Evolutionary conservation across 2,113 vertebrate species (phyloP).

Genomic region (Sinocyclocheilus grahami): DNA sequence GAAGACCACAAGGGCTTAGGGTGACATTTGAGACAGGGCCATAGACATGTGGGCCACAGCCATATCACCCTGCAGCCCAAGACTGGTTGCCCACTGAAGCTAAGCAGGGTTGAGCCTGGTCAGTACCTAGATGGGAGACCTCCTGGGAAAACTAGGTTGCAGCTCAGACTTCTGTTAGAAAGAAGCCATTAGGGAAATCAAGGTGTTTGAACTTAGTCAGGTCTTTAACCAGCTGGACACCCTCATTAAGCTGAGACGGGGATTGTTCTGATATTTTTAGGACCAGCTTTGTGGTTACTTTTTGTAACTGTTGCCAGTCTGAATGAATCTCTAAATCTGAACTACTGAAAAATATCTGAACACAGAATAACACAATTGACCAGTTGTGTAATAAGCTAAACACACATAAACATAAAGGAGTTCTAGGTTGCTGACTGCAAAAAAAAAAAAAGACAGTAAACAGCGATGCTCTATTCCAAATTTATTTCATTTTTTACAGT

Average conservation of each 20-base stretch:
- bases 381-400: too few species aligned
- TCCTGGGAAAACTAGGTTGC: too few species aligned
- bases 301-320: background rate
- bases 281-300: background rate
- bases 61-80: too few species aligned
- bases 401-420: too few species aligned
- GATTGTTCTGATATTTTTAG: conserved; percentile 4
- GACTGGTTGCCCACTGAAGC: too few species aligned
- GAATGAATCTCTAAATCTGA: background rate
- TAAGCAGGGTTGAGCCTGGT: too few species aligned
- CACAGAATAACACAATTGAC: too few species aligned
- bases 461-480: conserved; percentile 36
- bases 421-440: background rate
- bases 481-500: conserved; percentile 48
- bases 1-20: background rate
- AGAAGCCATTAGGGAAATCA: background rate
- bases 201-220: background rate
- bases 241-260: conserved; percentile 1
- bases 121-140: too few species aligned
- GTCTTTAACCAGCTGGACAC: conserved; percentile 1
- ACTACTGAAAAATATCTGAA: background rate
- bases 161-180: background rate
- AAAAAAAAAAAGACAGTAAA: background rate
- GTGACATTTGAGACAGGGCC: background rate
- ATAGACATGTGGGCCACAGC: background rate